A percentile compares a stretch with the other conserved stretches of the same genome.
Conservation (phyloP, 2,113 vertebrate genomes). For the Alectura lathami region DNA sequence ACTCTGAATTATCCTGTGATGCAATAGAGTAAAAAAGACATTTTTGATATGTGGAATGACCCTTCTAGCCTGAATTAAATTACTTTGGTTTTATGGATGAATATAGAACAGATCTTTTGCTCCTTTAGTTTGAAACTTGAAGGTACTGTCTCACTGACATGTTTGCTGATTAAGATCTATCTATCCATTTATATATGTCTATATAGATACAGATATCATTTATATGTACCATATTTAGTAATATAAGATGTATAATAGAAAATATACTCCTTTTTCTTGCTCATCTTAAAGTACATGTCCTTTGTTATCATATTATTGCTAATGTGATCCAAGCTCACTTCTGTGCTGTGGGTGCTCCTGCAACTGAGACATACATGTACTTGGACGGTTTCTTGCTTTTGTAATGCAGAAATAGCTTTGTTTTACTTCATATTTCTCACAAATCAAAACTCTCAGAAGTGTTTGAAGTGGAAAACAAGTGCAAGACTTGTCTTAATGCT, state of each 20-base stretch:
- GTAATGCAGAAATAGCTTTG: not conserved
- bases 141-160: not conserved
- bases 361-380: not conserved
- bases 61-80: conserved; percentile 7
- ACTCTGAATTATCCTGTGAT: not conserved
- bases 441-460: not conserved
- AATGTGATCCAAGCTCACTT: not conserved
- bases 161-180: not conserved
- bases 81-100: not conserved
- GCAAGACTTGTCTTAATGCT: not conserved
- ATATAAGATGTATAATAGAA: not conserved
- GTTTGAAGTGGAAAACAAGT: not conserved
- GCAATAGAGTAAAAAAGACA: not conserved
- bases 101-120: not conserved
- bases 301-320: not conserved
- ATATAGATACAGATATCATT: not conserved
- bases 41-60: not conserved
- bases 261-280: not conserved
- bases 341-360: rapidly evolving
- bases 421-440: not conserved
- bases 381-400: not conserved
- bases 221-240: not conserved
- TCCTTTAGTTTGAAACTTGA: not conserved
- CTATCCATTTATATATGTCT: not conserved
- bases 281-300: not conserved